These are phyloP conservation scores for Drosophila greeni DNA, from an alignment of 2,888 invertebrate genomes.

Conservation along the genomic window DNA sequence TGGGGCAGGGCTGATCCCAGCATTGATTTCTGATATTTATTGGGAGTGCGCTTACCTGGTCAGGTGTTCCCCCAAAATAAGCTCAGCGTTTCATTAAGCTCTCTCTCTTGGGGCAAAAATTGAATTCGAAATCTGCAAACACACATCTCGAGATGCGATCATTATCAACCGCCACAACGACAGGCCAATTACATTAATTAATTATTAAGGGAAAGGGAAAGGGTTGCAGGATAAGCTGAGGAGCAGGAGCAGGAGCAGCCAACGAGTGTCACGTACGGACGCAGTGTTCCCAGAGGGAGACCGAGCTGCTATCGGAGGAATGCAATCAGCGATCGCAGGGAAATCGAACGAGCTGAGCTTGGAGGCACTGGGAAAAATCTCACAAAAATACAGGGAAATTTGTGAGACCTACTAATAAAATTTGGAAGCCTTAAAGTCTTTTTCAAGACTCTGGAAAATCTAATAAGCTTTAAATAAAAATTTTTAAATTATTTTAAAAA, in stretches of 20 bases:
- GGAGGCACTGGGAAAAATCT: slow-evolving; percentile 18
- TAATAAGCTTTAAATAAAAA: not conserved
- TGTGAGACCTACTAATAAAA: not conserved
- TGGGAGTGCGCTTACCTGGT: slow-evolving; percentile 18
- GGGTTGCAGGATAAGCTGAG: slow-evolving; percentile 38
- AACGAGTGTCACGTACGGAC: slow-evolving; percentile 69
- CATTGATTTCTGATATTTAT: slow-evolving; percentile 33
- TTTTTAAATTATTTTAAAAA: not conserved
- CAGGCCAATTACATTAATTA: slow-evolving; percentile 79
- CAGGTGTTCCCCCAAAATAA: slow-evolving; percentile 37
- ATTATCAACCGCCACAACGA: slow-evolving; percentile 77
- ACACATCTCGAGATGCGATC: slow-evolving; percentile 74
- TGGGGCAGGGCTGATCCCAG: slow-evolving; percentile 32
- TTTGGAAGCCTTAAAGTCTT: not conserved
- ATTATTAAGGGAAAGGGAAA: slow-evolving; percentile 75
- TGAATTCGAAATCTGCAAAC: slow-evolving; percentile 69
- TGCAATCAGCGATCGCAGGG: slow-evolving; percentile 67
- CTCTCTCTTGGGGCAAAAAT: slow-evolving; percentile 52
- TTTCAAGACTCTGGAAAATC: no score
- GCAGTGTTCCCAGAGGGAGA: slow-evolving; percentile 41
- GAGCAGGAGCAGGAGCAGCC: slow-evolving; percentile 17
- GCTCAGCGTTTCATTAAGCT: slow-evolving; percentile 48
- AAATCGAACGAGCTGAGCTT: slow-evolving; percentile 63
- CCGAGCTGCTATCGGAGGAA: slow-evolving; percentile 58
- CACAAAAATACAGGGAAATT: not conserved